Conservation (phyloP, 2,888 invertebrate genomes). For the Coelogynopora nodosa region DNA sequence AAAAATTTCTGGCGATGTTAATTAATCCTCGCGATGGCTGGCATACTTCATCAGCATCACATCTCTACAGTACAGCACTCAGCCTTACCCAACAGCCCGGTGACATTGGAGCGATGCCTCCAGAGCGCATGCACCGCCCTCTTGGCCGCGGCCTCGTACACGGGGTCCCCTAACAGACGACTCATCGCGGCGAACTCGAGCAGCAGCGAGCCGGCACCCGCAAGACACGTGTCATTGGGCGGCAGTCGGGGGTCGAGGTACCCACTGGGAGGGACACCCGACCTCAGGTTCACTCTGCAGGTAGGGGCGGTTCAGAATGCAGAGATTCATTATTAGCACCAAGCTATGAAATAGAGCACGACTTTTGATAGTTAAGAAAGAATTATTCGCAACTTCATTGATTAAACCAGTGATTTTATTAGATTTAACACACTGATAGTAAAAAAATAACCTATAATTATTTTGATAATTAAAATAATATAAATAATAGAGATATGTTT, state of each 20-base stretch:
- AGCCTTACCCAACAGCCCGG: slow-evolving; percentile 67
- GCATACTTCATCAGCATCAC: no score
- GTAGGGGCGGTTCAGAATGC: slow-evolving; percentile 79
- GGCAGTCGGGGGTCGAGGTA: neutral
- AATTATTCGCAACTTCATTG: no score
- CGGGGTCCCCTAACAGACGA: slow-evolving; percentile 66
- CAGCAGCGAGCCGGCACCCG: slow-evolving; percentile 68
- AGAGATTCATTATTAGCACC: slow-evolving; percentile 75
- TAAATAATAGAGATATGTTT: no score
- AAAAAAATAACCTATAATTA: no score
- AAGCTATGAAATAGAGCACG: neutral
- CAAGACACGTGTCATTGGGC: slow-evolving; percentile 67
- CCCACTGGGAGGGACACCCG: neutral
- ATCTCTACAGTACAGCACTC: no score
- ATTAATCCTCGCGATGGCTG: no score
- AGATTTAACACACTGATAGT: no score
- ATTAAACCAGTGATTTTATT: neutral
- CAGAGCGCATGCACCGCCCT: slow-evolving; percentile 65
- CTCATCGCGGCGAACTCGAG: slow-evolving; percentile 68
- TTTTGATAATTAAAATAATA: no score
- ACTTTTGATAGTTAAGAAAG: no score
- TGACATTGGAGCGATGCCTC: slow-evolving; percentile 65
- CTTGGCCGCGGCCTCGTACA: slow-evolving; percentile 66
- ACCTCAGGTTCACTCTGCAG: slow-evolving; percentile 53
- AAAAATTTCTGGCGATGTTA: no score